phyloP scores from a whole-genome alignment of 1,140 invertebrate species.

The Penaeus vannamei region DNA sequence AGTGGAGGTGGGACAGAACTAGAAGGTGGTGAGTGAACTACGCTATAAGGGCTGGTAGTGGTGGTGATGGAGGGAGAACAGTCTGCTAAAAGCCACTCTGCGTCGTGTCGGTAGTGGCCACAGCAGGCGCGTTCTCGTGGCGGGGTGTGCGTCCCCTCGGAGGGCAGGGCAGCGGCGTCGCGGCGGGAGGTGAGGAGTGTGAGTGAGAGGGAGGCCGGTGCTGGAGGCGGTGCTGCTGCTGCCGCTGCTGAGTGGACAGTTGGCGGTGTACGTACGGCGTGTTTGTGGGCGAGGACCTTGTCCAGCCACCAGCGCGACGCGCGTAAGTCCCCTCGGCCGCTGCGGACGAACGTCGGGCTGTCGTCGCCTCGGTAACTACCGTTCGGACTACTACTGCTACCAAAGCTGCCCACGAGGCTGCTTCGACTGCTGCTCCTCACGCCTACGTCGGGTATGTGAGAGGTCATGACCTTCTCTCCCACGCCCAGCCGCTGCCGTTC shows the following conservation, averaged over 20 bases:
- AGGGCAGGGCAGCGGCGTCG: not conserved
- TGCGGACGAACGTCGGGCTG: constrained; percentile 21
- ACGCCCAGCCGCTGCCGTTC: constrained; percentile 38
- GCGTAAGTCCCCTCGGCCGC: constrained; percentile 43
- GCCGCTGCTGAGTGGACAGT: too few relatives aligned
- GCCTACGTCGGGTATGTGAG: constrained; percentile 56
- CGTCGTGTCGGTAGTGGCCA: too few relatives aligned
- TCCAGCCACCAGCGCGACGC: constrained; percentile 62
- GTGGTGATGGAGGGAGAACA: too few relatives aligned
- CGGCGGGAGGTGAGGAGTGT: not conserved
- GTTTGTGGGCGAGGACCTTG: constrained; percentile 61
- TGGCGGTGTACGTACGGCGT: constrained; percentile 53
- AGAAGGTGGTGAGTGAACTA: too few relatives aligned
- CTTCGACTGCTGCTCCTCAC: constrained; percentile 50
- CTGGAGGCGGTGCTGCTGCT: not conserved
- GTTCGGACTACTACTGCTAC: constrained; percentile 35
- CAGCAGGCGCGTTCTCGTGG: too few relatives aligned
- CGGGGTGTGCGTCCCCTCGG: not conserved
- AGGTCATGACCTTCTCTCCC: constrained; percentile 58
- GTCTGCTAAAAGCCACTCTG: too few relatives aligned
- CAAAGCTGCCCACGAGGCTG: constrained; percentile 30
- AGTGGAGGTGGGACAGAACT: too few relatives aligned
- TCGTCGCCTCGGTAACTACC: not conserved
- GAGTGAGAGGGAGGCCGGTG: not conserved
- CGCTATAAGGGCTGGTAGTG: too few relatives aligned